phyloP scores from a whole-genome alignment of 2,888 invertebrate genomes.

The Scaptomyza polygonia region DNA sequence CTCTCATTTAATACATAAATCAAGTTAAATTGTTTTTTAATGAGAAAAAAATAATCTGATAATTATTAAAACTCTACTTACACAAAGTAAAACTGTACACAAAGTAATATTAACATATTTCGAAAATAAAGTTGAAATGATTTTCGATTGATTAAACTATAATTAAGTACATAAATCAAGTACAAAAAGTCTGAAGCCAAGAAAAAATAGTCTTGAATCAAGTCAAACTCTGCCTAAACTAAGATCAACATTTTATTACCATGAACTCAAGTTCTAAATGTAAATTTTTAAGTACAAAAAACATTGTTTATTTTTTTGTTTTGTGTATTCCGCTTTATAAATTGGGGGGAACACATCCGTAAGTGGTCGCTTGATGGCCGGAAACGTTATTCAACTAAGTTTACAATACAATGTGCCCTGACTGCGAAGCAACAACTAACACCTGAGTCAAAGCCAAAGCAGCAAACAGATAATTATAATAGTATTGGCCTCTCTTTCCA shows the following conservation, averaged over 20 bases:
- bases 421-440: constrained; percentile 50
- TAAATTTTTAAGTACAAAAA: not conserved
- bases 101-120: not conserved
- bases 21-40: no score
- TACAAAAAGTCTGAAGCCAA: not conserved
- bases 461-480: constrained; percentile 5
- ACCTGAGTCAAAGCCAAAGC: constrained; percentile 44
- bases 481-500: constrained; percentile 1
- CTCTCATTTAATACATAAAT: no score
- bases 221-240: not conserved
- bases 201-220: not conserved
- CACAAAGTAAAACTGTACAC: no score
- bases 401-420: constrained; percentile 42
- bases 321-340: constrained; percentile 31
- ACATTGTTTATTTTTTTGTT: not conserved
- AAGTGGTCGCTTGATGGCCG: constrained; percentile 77
- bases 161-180: not conserved
- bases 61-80: no score
- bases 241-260: no score
- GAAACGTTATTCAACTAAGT: constrained; percentile 69
- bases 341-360: constrained; percentile 60
- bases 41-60: no score
- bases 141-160: no score
- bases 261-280: not conserved
- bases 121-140: no score